A percentile compares a stretch with the other conserved stretches of the same genome.
Conservation (phyloP, 2,113 vertebrate species). For the Corvus cornix region DNA sequence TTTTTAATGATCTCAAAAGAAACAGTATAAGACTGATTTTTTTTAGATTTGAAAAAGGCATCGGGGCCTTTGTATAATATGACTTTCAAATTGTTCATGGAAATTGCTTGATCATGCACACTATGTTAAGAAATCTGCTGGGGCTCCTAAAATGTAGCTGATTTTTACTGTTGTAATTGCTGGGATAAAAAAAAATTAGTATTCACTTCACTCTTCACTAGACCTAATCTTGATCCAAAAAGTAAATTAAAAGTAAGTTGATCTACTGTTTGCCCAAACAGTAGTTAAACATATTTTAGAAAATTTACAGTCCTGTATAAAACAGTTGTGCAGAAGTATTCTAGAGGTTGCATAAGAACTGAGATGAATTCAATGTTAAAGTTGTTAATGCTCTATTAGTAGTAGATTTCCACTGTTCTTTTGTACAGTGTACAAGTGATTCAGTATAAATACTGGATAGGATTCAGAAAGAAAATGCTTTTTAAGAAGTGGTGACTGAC, state of each 20-base stretch:
- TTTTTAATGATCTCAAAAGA: background rate
- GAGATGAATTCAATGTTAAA: background rate
- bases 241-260: constrained; percentile 28
- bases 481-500: background rate
- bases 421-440: background rate
- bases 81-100: background rate
- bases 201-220: constrained; percentile 7
- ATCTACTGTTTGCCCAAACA: constrained; percentile 24
- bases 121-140: constrained; percentile 21
- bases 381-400: background rate
- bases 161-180: constrained; percentile 9
- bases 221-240: background rate
- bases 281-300: background rate
- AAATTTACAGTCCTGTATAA: background rate
- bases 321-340: background rate
- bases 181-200: constrained; percentile 20
- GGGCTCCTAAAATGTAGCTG: constrained; percentile 25
- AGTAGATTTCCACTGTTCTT: background rate
- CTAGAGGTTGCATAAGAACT: background rate
- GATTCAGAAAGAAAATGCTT: background rate
- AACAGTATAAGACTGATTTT: background rate
- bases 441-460: background rate
- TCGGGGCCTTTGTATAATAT: background rate
- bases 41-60: background rate
- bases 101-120: constrained; percentile 6